These are phyloP conservation scores for Ranitomeya imitator DNA, from an alignment of 2,113 vertebrate species.

Conservation along the genomic window DNA sequence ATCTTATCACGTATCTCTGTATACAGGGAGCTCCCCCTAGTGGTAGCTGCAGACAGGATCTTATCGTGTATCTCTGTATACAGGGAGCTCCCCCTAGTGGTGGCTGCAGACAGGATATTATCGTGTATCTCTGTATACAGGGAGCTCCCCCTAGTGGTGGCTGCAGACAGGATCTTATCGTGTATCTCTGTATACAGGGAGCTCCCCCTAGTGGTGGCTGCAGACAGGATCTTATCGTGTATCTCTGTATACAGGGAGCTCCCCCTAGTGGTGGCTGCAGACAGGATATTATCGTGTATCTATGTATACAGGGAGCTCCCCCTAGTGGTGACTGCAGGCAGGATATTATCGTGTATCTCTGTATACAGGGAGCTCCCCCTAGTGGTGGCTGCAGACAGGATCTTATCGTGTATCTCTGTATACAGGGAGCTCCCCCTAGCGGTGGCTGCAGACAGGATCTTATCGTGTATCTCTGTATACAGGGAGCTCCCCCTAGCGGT, in stretches of 20 bases:
- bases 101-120: background rate
- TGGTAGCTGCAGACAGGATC: background rate
- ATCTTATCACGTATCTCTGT: background rate
- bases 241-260: no score
- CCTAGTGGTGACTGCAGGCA: background rate
- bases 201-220: background rate
- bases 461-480: background rate
- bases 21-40: background rate
- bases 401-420: background rate
- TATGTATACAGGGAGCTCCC: no score
- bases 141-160: background rate
- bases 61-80: background rate
- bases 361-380: background rate
- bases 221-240: background rate
- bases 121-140: no score
- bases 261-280: background rate
- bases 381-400: background rate
- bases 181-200: no score
- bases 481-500: background rate
- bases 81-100: background rate
- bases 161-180: background rate
- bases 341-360: background rate
- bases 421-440: background rate
- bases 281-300: background rate
- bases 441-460: background rate